Conservation (phyloP, 2,113 vertebrate species). For the Oxyura jamaicensis region DNA sequence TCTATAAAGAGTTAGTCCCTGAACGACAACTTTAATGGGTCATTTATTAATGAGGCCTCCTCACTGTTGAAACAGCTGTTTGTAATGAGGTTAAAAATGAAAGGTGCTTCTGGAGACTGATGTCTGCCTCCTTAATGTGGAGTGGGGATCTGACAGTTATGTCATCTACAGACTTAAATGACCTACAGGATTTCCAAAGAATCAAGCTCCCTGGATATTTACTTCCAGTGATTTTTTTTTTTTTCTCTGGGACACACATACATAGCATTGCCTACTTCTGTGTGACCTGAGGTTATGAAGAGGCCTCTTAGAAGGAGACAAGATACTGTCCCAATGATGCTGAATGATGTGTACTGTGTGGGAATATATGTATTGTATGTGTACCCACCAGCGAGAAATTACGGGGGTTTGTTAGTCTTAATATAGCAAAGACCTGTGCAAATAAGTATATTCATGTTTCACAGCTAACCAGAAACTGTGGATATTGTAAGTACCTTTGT, state of each 20-base stretch:
- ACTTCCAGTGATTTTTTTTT: neutral
- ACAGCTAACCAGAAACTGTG: neutral
- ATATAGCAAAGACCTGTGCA: neutral
- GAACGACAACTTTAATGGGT: neutral
- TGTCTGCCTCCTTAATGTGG: neutral
- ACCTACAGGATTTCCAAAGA: neutral
- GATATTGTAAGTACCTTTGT: accelerated
- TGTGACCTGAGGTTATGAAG: neutral
- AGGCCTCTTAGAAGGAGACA: neutral
- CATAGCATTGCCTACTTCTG: neutral
- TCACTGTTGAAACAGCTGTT: neutral
- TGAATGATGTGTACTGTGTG: neutral
- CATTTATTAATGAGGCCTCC: neutral
- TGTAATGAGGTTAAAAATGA: neutral
- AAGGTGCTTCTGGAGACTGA: neutral
- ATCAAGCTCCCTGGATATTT: neutral
- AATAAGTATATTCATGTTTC: neutral
- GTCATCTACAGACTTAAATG: neutral
- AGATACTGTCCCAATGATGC: neutral
- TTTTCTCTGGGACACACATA: neutral
- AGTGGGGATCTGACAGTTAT: neutral
- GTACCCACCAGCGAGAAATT: neutral
- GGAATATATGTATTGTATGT: accelerated
- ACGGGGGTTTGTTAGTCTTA: neutral
- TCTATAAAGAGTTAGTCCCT: neutral